A percentile compares a stretch with the other conserved stretches of the same genome.
Evolutionary conservation across 2,888 invertebrate species (phyloP).

Genomic region (Thera obeliscata): DNA sequence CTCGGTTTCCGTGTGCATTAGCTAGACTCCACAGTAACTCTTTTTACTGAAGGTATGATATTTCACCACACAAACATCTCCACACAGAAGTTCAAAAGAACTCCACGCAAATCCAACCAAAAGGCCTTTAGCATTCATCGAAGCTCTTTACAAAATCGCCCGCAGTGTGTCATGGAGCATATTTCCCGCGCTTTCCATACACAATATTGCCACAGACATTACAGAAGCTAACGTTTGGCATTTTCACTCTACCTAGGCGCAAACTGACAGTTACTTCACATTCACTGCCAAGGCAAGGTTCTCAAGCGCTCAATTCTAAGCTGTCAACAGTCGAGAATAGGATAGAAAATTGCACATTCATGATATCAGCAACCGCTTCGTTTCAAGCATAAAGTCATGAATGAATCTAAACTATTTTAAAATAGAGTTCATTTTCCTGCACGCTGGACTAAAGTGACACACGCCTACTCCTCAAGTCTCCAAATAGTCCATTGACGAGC

Average conservation of each 20-base stretch:
- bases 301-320: not conserved
- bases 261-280: not conserved
- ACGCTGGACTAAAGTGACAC: conserved; percentile 14
- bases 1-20: not conserved
- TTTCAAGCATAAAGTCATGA: not conserved
- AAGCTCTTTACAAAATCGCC: conserved; percentile 66
- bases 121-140: conserved; percentile 32
- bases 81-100: conserved; percentile 35
- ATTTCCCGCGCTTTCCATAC: conserved; percentile 81
- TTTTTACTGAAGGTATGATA: not conserved
- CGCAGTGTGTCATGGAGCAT: conserved; percentile 66
- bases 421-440: conserved; percentile 7
- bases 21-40: not conserved
- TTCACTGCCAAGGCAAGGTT: not conserved
- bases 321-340: not conserved
- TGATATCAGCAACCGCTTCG: not conserved
- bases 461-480: conserved; percentile 67
- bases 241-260: not conserved
- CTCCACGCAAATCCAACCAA: conserved; percentile 32
- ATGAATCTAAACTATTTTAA: not conserved
- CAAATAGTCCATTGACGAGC: conserved; percentile 83
- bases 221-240: conserved; percentile 2
- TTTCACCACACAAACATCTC: not conserved
- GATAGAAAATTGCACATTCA: not conserved
- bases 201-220: conserved; percentile 71